Percentiles rank a stretch among this genome's conserved stretches.
Evolutionary conservation across 2,113 vertebrate species (phyloP).

Genomic region (Tamias sibiricus): DNA sequence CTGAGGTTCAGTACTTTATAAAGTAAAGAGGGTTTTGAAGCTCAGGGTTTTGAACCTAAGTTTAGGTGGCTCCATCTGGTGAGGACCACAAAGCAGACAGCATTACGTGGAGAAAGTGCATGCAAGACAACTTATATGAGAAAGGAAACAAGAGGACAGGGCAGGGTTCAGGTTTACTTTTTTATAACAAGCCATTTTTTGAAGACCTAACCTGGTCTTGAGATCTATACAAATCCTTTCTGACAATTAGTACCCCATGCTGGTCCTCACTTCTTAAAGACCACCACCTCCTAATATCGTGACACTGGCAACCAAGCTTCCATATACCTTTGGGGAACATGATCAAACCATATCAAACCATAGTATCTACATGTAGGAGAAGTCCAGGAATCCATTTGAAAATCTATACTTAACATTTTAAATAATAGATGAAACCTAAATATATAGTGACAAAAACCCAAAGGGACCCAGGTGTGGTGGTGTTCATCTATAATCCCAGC

Average conservation of each 20-base stretch:
- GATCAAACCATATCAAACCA: not conserved
- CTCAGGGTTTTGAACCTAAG: not conserved
- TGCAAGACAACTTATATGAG: not conserved
- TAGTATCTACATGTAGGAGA: not conserved
- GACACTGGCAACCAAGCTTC: not conserved
- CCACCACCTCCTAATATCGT: not conserved
- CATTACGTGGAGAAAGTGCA: not conserved
- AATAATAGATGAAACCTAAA: not conserved
- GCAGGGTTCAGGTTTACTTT: not conserved
- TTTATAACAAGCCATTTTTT: not conserved
- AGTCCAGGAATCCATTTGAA: not conserved
- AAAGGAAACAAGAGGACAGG: not conserved
- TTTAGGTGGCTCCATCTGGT: not conserved
- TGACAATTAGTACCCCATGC: not conserved
- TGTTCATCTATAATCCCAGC: not conserved
- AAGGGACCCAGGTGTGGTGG: not conserved
- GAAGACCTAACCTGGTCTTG: not conserved
- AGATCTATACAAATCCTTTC: not conserved
- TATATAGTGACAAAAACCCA: not conserved
- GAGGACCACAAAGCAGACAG: not conserved
- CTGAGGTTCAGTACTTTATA: not conserved
- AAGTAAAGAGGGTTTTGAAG: not conserved
- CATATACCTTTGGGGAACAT: not conserved
- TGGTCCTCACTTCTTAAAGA: not conserved
- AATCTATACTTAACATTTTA: conserved; percentile 1